Conservation (phyloP, 2,113 vertebrate species). For the Ascaphus truei region DNA sequence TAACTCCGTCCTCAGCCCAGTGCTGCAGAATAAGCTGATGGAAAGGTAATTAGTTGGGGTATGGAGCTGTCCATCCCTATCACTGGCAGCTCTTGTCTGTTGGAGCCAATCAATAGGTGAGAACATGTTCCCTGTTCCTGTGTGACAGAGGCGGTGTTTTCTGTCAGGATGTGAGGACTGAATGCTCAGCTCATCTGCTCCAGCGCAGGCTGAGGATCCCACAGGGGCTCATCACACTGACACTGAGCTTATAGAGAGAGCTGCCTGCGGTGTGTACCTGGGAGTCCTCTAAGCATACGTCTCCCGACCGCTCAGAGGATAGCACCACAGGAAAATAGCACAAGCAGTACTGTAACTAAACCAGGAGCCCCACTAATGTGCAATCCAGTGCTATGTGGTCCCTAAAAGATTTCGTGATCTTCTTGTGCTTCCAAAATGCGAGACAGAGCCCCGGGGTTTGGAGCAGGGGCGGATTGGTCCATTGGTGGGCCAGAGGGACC, state of each 20-base stretch:
- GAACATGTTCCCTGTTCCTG: background rate
- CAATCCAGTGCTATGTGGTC: no score
- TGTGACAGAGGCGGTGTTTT: conserved; percentile 9
- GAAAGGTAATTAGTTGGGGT: background rate
- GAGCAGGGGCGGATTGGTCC: no score
- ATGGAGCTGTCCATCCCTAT: background rate
- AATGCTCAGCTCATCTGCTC: background rate
- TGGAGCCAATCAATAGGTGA: conserved; percentile 20
- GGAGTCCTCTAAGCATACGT: background rate
- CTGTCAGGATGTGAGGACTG: conserved; percentile 8
- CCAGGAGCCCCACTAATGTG: no score
- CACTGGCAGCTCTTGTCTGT: background rate
- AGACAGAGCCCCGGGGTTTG: no score
- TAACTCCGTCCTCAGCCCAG: background rate
- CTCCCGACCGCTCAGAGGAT: background rate
- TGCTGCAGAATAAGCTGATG: background rate
- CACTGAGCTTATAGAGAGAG: background rate
- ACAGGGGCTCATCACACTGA: conserved; percentile 1
- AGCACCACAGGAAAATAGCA: background rate
- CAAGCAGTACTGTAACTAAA: background rate
- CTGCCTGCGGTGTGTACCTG: background rate
- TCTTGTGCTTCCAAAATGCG: no score
- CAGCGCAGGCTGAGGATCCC: background rate
- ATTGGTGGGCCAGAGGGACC: no score
- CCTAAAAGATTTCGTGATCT: no score